A percentile compares a stretch with the other conserved stretches of the same genome.
phyloP scores from a whole-genome alignment of 2,797 vertebrate genomes.

The Oophaga sylvatica region DNA sequence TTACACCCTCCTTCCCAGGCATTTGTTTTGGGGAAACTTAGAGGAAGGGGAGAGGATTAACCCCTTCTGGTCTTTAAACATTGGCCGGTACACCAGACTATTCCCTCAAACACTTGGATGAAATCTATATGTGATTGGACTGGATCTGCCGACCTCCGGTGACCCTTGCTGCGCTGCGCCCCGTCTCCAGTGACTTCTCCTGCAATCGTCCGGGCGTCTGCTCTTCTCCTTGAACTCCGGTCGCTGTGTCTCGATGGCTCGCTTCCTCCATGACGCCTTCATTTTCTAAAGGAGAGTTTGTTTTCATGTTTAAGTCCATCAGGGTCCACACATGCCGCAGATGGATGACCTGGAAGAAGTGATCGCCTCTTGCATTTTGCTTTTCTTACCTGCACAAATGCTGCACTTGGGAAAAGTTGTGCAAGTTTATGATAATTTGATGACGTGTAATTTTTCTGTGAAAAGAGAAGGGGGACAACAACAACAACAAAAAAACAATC shows the following conservation, averaged over 20 bases:
- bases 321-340: background rate
- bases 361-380: background rate
- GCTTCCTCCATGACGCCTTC: background rate
- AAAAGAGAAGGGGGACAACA: no score
- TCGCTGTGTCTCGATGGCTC: background rate
- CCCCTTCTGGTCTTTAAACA: background rate
- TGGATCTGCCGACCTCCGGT: no score
- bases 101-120: background rate
- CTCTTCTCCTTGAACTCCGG: background rate
- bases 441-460: no score
- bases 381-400: background rate
- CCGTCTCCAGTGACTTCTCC: background rate
- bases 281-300: background rate
- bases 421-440: no score
- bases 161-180: background rate
- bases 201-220: background rate
- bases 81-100: background rate
- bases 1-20: slow-evolving; percentile 43
- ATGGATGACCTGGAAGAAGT: background rate
- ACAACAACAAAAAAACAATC: no score
- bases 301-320: background rate
- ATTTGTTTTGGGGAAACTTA: slow-evolving; percentile 44
- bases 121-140: background rate
- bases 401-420: no score
- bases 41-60: background rate